Evolutionary conservation across 2,888 invertebrate genomes (phyloP).

Genomic region (Scaeva pyrastri): DNA sequence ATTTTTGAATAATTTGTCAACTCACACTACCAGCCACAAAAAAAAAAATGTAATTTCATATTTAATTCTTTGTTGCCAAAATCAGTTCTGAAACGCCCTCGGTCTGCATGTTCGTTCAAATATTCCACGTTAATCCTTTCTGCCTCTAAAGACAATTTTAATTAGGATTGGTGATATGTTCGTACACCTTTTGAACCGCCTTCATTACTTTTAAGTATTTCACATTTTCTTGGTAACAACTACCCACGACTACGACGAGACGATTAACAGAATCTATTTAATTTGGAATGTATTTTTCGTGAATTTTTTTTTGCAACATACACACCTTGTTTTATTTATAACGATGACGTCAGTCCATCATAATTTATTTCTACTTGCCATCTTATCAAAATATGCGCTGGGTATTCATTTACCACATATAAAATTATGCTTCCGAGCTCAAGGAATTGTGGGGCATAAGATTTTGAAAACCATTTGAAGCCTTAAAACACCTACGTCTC

Average conservation of each 20-base stretch:
- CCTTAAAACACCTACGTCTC: conserved; percentile 9
- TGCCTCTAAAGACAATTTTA: no score
- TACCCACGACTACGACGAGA: not conserved
- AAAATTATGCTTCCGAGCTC: no score
- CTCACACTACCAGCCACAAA: no score
- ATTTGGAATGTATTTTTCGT: conserved; percentile 4
- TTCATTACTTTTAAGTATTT: not conserved
- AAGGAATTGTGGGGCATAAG: not conserved
- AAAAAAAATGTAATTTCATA: no score
- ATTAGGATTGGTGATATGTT: no score
- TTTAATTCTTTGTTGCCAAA: no score
- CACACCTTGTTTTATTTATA: conserved; percentile 38
- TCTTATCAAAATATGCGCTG: not conserved
- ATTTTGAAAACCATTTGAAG: not conserved
- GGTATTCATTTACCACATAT: not conserved
- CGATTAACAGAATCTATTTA: not conserved
- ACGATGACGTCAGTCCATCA: not conserved
- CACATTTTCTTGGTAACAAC: not conserved
- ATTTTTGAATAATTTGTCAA: no score
- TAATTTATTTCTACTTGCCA: conserved; percentile 7
- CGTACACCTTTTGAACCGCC: not conserved
- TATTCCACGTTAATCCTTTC: no score
- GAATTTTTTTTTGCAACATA: conserved; percentile 25
- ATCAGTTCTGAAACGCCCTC: no score
- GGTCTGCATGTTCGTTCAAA: no score